Base-by-base conservation (phyloP, 2,113 vertebrate species). In the Microcebus lehilahytsara region DNA sequence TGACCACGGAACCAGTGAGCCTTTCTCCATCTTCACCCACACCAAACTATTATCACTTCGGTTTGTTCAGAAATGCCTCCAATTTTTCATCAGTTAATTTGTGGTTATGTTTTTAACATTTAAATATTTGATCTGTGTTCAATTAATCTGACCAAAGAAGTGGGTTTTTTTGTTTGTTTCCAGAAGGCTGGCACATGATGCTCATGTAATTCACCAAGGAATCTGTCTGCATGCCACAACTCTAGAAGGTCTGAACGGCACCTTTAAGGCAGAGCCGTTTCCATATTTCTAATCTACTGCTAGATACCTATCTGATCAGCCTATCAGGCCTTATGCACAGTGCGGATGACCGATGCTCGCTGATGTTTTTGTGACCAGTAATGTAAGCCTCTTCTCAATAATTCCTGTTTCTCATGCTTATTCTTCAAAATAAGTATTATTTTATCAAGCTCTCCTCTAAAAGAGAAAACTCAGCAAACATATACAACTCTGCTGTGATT, bases 21-120 rank as follows among this genome's bases (percentile, higher is more conserved):
- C 10, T 0, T 53, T 9, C 37, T 2, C 19, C 62, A 66, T 27
- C 56, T 17, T 12, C 5, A 20, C 4, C 69, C 3, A 40, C 17
- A 17, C 6, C 30, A 11, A 30, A 30, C 14, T 79, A 12, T 32
- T 34, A 46, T 6, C 53, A 60, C 1, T 9, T 2, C 11, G 17
- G 19, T 37, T 30, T 89, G 49, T 46, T 80, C 37, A 92, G 27
- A 85, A 74, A 80, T 42, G 42, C 32, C 11, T 69, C 64, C 1
- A n/a, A 23, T 14, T 62, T 80, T 91, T 92, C 79, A 81, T 92
- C 53, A 83, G 79, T 23, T 72, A 71, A 67, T 64, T 22, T 91
- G 32, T 27, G 16, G 30, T 79, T 74, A 89, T 49, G 56, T 53
- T 74, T 75, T 64, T 46, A 46, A 81, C 17, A 69, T 58, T 67